Percentiles rank a stretch among this genome's conserved stretches.
Evolutionary conservation across 2,113 vertebrate genomes (phyloP).

Genomic region (Coregonus clupeaformis): DNA sequence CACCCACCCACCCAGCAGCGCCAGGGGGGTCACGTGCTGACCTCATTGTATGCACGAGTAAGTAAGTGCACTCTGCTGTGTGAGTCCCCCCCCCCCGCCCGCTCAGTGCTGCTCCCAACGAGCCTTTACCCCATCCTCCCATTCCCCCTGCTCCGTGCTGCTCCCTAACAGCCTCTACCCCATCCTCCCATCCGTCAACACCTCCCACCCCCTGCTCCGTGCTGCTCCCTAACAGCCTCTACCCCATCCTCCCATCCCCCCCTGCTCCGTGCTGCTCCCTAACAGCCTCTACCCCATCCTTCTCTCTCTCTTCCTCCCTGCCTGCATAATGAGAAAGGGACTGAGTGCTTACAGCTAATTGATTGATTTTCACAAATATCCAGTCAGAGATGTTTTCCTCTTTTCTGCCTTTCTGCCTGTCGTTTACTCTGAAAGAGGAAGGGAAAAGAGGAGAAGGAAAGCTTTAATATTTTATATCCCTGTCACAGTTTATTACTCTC

Average conservation of each 20-base stretch:
- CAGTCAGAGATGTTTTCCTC: constrained; percentile 38
- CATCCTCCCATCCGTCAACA: too few relatives aligned
- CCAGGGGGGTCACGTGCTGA: constrained; percentile 75
- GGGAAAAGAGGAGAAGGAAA: constrained; percentile 42
- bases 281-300: neutral
- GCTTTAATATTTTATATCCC: constrained; percentile 66
- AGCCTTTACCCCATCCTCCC: neutral
- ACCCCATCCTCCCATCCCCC: neutral
- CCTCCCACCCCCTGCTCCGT: too few relatives aligned
- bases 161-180: neutral
- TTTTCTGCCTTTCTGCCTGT: neutral
- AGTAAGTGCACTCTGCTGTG: constrained; percentile 47
- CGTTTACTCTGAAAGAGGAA: constrained; percentile 22
- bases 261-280: neutral
- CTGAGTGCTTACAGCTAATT: constrained; percentile 54
- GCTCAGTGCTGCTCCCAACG: neutral
- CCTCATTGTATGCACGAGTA: constrained; percentile 76
- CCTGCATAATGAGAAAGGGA: constrained; percentile 38
- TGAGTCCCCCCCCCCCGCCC: constrained; percentile 7
- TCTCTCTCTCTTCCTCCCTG: neutral
- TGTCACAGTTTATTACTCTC: constrained; percentile 65
- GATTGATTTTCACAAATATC: constrained; percentile 63
- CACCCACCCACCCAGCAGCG: constrained; percentile 41
- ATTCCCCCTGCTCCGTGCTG: too few relatives aligned
- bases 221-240: too few relatives aligned